These are phyloP conservation scores for Cheilosia soror DNA, from an alignment of 2,888 invertebrate species.

Conservation along the genomic window DNA sequence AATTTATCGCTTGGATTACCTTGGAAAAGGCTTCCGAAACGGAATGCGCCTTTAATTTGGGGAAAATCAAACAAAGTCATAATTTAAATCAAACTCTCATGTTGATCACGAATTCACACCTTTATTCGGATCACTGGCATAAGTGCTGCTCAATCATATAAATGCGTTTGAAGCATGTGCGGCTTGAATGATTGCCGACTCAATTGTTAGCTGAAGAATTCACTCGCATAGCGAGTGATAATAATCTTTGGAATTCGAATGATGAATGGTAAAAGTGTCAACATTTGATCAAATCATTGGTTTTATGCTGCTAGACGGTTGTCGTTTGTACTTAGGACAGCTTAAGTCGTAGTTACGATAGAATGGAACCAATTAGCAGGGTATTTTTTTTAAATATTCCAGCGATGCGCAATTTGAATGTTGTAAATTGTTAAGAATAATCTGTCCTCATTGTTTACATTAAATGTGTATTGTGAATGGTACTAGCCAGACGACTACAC, in stretches of 20 bases:
- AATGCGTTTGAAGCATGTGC: constrained; percentile 3
- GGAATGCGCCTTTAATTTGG: background rate
- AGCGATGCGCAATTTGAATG: background rate
- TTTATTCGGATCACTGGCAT: constrained; percentile 13
- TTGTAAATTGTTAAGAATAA: background rate
- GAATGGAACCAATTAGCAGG: constrained; percentile 41
- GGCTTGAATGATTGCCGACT: background rate
- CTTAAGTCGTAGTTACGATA: constrained; percentile 25
- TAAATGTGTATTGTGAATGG: too few relatives aligned
- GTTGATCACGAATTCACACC: constrained; percentile 51
- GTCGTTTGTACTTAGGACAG: background rate
- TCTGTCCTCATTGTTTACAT: too few relatives aligned
- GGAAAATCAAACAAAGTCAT: too few relatives aligned
- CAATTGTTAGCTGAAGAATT: constrained; percentile 9
- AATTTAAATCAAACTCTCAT: constrained; percentile 3
- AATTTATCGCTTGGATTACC: constrained; percentile 18
- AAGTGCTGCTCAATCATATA: background rate
- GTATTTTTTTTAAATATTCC: background rate
- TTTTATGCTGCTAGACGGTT: background rate
- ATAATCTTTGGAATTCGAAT: constrained; percentile 27
- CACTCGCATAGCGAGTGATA: constrained; percentile 3
- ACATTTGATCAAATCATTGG: constrained; percentile 37
- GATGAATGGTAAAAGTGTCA: constrained; percentile 29
- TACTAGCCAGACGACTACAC: too few relatives aligned
- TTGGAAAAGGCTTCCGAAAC: constrained; percentile 15